Evolutionary conservation across 2,888 invertebrate species (phyloP).

Genomic region (Mechanitis messenoides): DNA sequence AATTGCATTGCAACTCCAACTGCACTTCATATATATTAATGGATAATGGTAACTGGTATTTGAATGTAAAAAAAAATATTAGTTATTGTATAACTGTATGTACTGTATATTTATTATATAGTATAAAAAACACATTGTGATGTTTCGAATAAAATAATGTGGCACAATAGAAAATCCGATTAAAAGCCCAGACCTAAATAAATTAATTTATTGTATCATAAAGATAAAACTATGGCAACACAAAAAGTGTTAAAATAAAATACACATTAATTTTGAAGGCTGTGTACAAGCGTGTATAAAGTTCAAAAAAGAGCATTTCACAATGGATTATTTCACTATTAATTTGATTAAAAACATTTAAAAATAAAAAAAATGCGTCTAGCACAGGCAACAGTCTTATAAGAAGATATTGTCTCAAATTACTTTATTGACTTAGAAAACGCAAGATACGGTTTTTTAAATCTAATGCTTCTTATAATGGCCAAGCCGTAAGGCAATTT

Average conservation of each 20-base stretch:
- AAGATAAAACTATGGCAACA: slow-evolving; percentile 26
- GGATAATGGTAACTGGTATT: background rate
- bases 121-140: background rate
- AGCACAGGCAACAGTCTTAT: slow-evolving; percentile 10
- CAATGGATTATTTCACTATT: background rate
- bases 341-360: background rate
- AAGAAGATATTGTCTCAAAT: slow-evolving; percentile 11
- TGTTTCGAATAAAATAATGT: background rate
- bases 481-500: slow-evolving; percentile 11
- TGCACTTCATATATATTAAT: background rate
- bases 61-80: background rate
- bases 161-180: slow-evolving; percentile 5
- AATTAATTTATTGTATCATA: slow-evolving; percentile 20
- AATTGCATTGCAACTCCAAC: background rate
- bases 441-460: background rate
- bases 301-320: background rate
- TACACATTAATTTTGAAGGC: background rate
- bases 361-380: background rate
- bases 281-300: background rate
- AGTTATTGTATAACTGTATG: background rate
- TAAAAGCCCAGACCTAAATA: slow-evolving; percentile 9
- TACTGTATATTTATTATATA: no score
- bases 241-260: slow-evolving; percentile 7
- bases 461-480: background rate
- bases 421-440: slow-evolving; percentile 11